Evolutionary conservation across 2,888 invertebrate genomes (phyloP).

Genomic region (Poecilobothrus nobilitatus): DNA sequence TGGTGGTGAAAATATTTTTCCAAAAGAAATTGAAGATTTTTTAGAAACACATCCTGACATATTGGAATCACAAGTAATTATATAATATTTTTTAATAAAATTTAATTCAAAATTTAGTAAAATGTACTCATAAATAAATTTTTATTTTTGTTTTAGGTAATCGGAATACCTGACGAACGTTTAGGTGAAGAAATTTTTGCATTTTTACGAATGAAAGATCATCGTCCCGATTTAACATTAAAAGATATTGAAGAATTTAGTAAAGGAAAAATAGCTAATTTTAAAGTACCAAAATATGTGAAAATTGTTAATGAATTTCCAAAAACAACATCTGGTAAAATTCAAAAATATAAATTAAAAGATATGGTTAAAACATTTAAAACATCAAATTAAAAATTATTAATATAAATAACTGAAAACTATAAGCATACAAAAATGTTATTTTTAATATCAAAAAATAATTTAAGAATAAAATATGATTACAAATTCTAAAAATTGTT

Average conservation of each 20-base stretch:
- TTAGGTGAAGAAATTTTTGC: conserved; percentile 66
- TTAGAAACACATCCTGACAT: conserved; percentile 60
- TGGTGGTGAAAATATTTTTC: conserved; percentile 76
- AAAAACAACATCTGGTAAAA: conserved; percentile 69
- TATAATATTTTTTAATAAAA: conserved; percentile 16
- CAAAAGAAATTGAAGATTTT: conserved; percentile 68
- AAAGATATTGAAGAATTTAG: conserved; percentile 55
- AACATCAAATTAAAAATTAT: background rate
- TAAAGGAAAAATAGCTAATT: conserved; percentile 62
- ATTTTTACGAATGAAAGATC: conserved; percentile 50
- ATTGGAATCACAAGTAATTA: conserved; percentile 59
- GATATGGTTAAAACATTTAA: conserved; percentile 30
- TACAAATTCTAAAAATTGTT: too few species aligned
- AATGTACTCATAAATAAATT: background rate
- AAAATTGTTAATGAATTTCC: conserved; percentile 59
- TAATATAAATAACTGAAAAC: too few species aligned
- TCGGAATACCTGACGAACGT: conserved; percentile 61
- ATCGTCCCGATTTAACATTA: conserved; percentile 43
- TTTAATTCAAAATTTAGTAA: background rate
- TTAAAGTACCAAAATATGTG: conserved; percentile 68
- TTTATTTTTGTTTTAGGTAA: too few species aligned
- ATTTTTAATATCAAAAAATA: too few species aligned
- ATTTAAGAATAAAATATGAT: too few species aligned
- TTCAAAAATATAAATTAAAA: conserved; percentile 59
- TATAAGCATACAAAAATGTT: too few species aligned